A percentile compares a stretch with the other conserved stretches of the same genome.
Conservation (phyloP, 2,888 invertebrate species). For the Lymantria monacha region DNA sequence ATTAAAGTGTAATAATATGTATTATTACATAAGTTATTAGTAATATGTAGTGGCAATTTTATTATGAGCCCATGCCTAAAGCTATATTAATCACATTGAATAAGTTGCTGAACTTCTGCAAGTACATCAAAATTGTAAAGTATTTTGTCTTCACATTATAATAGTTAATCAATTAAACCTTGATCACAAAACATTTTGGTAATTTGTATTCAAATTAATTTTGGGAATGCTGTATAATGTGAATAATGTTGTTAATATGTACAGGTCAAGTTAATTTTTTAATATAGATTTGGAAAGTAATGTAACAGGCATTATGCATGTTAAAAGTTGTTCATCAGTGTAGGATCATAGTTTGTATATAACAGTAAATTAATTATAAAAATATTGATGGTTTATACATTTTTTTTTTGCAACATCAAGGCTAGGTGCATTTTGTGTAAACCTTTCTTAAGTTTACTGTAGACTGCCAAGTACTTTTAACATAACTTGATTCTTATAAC, state of each 20-base stretch:
- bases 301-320: conserved; percentile 23
- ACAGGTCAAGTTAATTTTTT: conserved; percentile 31
- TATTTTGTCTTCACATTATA: conserved; percentile 10
- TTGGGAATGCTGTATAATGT: conserved; percentile 14
- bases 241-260: conserved; percentile 35
- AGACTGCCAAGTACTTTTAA: neutral
- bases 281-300: conserved; percentile 24
- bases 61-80: conserved; percentile 14
- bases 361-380: conserved; percentile 6
- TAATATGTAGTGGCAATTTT: conserved; percentile 29
- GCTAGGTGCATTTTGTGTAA: conserved; percentile 23
- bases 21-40: conserved; percentile 21
- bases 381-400: conserved; percentile 1
- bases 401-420: conserved; percentile 25
- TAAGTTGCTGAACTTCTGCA: conserved; percentile 11
- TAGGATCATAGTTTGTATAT: conserved; percentile 36
- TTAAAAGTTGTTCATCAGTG: conserved; percentile 27
- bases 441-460: neutral
- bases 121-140: conserved; percentile 5
- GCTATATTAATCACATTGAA: neutral
- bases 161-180: conserved; percentile 10
- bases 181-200: neutral
- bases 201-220: conserved; percentile 11
- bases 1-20: conserved; percentile 25
- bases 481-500: neutral